These are phyloP conservation scores for Andrena camellia DNA, from an alignment of 2,888 invertebrate species.

Conservation along the genomic window DNA sequence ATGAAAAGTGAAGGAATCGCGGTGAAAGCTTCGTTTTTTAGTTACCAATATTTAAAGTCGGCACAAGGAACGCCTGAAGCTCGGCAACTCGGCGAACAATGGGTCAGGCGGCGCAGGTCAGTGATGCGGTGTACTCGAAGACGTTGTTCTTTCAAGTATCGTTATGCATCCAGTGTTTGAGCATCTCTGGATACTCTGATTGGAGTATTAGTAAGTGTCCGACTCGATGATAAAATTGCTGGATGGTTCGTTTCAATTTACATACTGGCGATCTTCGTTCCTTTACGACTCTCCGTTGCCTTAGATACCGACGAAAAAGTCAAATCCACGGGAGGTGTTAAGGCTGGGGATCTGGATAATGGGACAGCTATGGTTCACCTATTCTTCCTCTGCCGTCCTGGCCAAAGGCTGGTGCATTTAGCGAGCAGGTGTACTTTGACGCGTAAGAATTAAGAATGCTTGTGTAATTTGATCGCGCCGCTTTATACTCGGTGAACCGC, in stretches of 20 bases:
- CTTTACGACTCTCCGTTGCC: neutral
- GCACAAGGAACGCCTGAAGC: too few relatives aligned
- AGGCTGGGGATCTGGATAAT: neutral
- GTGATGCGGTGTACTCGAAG: neutral
- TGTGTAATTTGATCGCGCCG: neutral
- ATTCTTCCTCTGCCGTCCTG: constrained; percentile 2
- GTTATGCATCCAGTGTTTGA: neutral
- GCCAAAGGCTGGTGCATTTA: neutral
- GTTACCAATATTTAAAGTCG: too few relatives aligned
- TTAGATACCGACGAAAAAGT: neutral
- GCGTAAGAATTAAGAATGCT: neutral
- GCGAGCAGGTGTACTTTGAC: constrained; percentile 1
- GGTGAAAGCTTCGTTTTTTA: neutral
- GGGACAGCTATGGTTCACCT: constrained; percentile 11
- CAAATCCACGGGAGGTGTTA: neutral
- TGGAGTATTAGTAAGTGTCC: neutral
- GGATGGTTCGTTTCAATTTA: too few relatives aligned
- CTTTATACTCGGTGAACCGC: neutral
- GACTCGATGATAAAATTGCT: too few relatives aligned
- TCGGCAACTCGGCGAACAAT: neutral
- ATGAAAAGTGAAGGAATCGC: too few relatives aligned
- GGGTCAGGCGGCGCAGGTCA: neutral
- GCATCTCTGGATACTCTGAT: too few relatives aligned
- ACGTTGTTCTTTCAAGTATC: neutral
- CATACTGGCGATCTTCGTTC: too few relatives aligned